Conservation (phyloP, 1,140 invertebrate species). For the Aradophagus sp. region DNA sequence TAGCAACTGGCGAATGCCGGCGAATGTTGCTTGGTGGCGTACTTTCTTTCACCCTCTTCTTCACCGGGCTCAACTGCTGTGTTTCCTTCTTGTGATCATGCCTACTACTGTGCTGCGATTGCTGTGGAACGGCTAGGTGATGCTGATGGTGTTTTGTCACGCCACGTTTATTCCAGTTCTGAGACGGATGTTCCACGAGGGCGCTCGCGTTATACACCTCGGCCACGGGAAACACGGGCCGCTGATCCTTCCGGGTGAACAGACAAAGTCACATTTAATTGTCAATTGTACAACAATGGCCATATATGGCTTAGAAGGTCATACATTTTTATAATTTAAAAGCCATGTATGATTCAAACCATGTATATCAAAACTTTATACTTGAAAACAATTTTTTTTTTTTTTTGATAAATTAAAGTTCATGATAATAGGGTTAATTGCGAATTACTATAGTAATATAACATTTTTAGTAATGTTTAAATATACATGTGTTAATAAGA, state of each 20-base stretch:
- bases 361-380: no score
- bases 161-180: slow-evolving; percentile 74
- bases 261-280: background rate
- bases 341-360: no score
- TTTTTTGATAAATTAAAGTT: no score
- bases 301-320: no score
- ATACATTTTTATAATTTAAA: no score
- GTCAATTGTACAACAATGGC: no score
- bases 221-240: slow-evolving; percentile 81
- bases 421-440: no score
- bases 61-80: slow-evolving; percentile 95
- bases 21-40: slow-evolving; percentile 83
- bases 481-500: no score
- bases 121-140: slow-evolving; percentile 73
- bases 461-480: no score
- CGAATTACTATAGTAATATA: no score
- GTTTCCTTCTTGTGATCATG: slow-evolving; percentile 87
- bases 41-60: slow-evolving; percentile 98
- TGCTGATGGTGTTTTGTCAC: slow-evolving; percentile 77
- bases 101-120: slow-evolving; percentile 67
- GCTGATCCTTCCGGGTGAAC: slow-evolving; percentile 74
- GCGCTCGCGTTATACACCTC: slow-evolving; percentile 77
- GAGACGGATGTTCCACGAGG: slow-evolving; percentile 77
- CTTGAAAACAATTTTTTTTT: no score
- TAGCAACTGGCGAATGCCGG: slow-evolving; percentile 71